phyloP scores from a whole-genome alignment of 1,140 invertebrate genomes.

The Amyelois transitella region DNA sequence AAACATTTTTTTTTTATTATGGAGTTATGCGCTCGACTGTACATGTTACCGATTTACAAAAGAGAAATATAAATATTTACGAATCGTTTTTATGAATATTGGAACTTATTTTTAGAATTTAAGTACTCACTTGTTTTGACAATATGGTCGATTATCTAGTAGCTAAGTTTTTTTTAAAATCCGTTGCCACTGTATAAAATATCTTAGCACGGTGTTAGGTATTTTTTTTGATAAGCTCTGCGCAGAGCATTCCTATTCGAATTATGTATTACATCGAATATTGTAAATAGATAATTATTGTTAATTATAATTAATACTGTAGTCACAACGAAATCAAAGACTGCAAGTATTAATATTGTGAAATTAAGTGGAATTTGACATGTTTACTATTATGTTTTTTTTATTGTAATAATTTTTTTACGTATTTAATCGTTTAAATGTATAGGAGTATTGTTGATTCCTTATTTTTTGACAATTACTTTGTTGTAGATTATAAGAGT shows the following conservation, averaged over 20 bases:
- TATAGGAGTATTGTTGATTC: slow-evolving; percentile 52
- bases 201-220: slow-evolving; percentile 44
- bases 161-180: neutral
- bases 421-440: slow-evolving; percentile 43
- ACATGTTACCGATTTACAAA: too few species aligned
- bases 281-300: slow-evolving; percentile 49
- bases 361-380: slow-evolving; percentile 48
- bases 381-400: slow-evolving; percentile 36
- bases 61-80: too few species aligned
- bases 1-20: too few species aligned
- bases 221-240: slow-evolving; percentile 33
- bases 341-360: slow-evolving; percentile 66
- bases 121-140: neutral
- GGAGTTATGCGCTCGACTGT: too few species aligned
- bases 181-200: slow-evolving; percentile 29
- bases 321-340: slow-evolving; percentile 73
- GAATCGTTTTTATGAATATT: neutral
- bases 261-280: slow-evolving; percentile 55
- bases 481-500: slow-evolving; percentile 45
- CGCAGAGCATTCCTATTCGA: slow-evolving; percentile 62
- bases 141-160: neutral
- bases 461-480: slow-evolving; percentile 67
- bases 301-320: slow-evolving; percentile 49
- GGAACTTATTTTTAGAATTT: neutral
- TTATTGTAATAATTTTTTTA: slow-evolving; percentile 50